Percentiles rank a stretch among this genome's conserved stretches.
These are phyloP conservation scores for Oncopodura yosiiana DNA, from an alignment of 1,140 invertebrate species.

Conservation along the genomic window DNA sequence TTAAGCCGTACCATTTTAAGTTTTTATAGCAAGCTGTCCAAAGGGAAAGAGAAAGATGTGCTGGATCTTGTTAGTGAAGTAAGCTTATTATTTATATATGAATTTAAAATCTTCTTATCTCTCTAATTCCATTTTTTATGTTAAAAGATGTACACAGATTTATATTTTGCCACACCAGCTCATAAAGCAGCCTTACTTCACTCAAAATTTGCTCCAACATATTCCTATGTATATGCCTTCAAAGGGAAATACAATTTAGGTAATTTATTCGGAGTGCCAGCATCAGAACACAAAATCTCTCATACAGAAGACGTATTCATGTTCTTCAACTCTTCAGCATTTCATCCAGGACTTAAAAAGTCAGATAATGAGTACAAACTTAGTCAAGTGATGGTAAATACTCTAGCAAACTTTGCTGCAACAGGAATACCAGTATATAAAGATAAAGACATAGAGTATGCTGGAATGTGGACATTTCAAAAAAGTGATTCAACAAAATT, in stretches of 20 bases:
- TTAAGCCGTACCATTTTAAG: too few relatives aligned
- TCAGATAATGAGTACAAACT: slow-evolving; percentile 19
- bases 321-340: slow-evolving; percentile 22
- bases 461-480: slow-evolving; percentile 13
- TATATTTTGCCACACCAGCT: slow-evolving; percentile 7
- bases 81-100: too few relatives aligned
- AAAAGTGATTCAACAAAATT: slow-evolving; percentile 3
- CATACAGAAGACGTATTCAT: slow-evolving; percentile 29
- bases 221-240: slow-evolving; percentile 13
- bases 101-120: neutral
- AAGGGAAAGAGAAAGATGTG: too few relatives aligned
- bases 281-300: too few relatives aligned
- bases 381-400: slow-evolving; percentile 18
- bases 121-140: too few relatives aligned
- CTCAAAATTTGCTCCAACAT: slow-evolving; percentile 15
- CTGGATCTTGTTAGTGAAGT: too few relatives aligned
- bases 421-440: slow-evolving; percentile 22
- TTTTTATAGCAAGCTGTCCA: too few relatives aligned
- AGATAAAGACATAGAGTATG: neutral
- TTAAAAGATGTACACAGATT: slow-evolving; percentile 1
- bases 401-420: slow-evolving; percentile 18
- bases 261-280: slow-evolving; percentile 1
- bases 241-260: slow-evolving; percentile 21
- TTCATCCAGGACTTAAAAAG: slow-evolving; percentile 14
- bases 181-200: slow-evolving; percentile 20